These are phyloP conservation scores for Lordiphosa mommai DNA, from an alignment of 1,140 invertebrate genomes.

Conservation along the genomic window DNA sequence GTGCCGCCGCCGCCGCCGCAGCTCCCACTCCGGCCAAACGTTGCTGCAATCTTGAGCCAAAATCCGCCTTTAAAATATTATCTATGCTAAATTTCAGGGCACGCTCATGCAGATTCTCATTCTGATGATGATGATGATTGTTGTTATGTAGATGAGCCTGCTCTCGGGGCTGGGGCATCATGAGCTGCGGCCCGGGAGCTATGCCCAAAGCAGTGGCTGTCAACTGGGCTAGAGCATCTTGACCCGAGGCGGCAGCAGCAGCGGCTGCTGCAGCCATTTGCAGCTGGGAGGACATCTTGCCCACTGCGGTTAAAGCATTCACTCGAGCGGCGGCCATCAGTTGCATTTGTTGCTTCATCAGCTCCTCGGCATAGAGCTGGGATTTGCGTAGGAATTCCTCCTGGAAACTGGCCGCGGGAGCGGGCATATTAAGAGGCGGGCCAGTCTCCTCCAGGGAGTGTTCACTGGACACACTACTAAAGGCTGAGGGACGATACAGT, in stretches of 20 bases:
- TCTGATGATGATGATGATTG: conserved; percentile 33
- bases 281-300: conserved; percentile 59
- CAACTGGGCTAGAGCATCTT: conserved; percentile 61
- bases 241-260: conserved; percentile 51
- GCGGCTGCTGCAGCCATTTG: conserved; percentile 65
- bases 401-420: conserved; percentile 49
- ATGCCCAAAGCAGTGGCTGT: conserved; percentile 58
- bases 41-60: conserved; percentile 88
- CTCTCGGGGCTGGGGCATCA: conserved; percentile 29
- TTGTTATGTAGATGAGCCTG: conserved; percentile 28
- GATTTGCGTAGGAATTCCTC: conserved; percentile 78
- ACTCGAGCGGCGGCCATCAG: conserved; percentile 76
- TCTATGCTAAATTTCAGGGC: conserved; percentile 94
- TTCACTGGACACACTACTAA: conserved; percentile 49
- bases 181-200: conserved; percentile 14
- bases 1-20: conserved; percentile 1
- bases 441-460: conserved; percentile 1
- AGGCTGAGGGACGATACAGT: conserved; percentile 65
- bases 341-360: conserved; percentile 79
- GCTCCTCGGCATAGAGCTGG: conserved; percentile 78
- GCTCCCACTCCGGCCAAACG: conserved; percentile 23
- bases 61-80: conserved; percentile 94
- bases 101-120: conserved; percentile 81
- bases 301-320: conserved; percentile 58
- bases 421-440: conserved; percentile 3